These are phyloP conservation scores for Zaprionus gabonicus DNA, from an alignment of 1,140 invertebrate genomes.

Conservation along the genomic window DNA sequence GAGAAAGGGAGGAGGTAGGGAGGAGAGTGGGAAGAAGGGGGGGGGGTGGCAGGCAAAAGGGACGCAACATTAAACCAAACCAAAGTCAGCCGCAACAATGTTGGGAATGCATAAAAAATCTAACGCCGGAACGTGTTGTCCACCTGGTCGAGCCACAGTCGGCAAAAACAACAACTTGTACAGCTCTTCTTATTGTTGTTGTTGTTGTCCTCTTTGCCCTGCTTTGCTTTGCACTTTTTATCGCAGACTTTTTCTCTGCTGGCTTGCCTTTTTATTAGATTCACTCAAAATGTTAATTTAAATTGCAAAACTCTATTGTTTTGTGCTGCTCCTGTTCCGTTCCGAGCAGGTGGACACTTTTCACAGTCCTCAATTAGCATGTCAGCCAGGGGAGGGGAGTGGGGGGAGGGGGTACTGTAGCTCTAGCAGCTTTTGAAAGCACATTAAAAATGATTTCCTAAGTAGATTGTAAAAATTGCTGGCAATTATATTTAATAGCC, in stretches of 20 bases:
- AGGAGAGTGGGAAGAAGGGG: constrained; percentile 11
- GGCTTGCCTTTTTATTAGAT: constrained; percentile 56
- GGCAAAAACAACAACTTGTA: constrained; percentile 74
- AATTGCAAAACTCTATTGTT: constrained; percentile 75
- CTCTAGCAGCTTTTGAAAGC: constrained; percentile 20
- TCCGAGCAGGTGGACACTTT: constrained; percentile 27
- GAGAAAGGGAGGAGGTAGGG: neutral
- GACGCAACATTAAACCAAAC: constrained; percentile 52
- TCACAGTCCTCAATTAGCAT: constrained; percentile 67
- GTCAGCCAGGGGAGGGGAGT: neutral
- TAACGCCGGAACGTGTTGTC: constrained; percentile 64
- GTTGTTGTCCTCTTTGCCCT: constrained; percentile 50
- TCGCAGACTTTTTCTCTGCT: constrained; percentile 1
- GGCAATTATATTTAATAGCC: constrained; percentile 78
- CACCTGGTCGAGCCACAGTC: constrained; percentile 53
- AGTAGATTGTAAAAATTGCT: constrained; percentile 79
- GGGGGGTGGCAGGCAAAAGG: neutral
- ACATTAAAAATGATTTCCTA: constrained; percentile 80
- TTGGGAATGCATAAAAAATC: constrained; percentile 48
- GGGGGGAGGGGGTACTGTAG: neutral
- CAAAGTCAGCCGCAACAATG: constrained; percentile 61
- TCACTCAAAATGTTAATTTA: constrained; percentile 78
- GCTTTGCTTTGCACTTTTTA: constrained; percentile 60
- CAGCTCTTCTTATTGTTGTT: constrained; percentile 17
- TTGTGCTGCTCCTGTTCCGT: constrained; percentile 39